Evolutionary conservation across 2,113 vertebrate genomes (phyloP).

Genomic region (Cyprinodon variegatus): DNA sequence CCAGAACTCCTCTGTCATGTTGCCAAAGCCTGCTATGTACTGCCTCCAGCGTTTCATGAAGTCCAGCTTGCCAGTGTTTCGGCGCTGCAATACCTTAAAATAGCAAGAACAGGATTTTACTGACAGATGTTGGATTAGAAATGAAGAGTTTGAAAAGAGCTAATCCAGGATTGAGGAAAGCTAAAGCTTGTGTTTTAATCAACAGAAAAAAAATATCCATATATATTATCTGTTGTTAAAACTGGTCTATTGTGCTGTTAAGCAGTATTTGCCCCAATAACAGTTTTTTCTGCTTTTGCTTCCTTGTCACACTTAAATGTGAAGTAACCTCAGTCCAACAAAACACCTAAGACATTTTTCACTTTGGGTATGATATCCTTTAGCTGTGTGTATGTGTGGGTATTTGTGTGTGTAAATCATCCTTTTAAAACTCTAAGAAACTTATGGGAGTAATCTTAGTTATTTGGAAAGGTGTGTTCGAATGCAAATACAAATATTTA

Average conservation of each 20-base stretch:
- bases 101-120: not conserved
- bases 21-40: slow-evolving; percentile 89
- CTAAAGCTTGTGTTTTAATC: not conserved
- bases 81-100: slow-evolving; percentile 87
- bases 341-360: not conserved
- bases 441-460: too few species aligned
- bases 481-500: too few species aligned
- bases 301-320: not conserved
- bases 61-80: slow-evolving; percentile 84
- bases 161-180: not conserved
- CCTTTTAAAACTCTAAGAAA: too few species aligned
- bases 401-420: too few species aligned
- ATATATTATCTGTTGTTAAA: not conserved
- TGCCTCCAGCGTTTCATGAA: slow-evolving; percentile 91
- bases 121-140: slow-evolving; percentile 7
- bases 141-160: not conserved
- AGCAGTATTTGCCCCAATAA: not conserved
- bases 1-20: slow-evolving; percentile 89
- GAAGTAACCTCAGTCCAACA: not conserved
- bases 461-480: too few species aligned
- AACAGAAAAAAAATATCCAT: not conserved
- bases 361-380: not conserved
- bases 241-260: not conserved
- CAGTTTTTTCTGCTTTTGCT: not conserved
- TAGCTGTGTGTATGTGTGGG: too few species aligned